Base-by-base conservation (phyloP, 2,797 vertebrate genomes). In the Sebastes aleutianus region DNA sequence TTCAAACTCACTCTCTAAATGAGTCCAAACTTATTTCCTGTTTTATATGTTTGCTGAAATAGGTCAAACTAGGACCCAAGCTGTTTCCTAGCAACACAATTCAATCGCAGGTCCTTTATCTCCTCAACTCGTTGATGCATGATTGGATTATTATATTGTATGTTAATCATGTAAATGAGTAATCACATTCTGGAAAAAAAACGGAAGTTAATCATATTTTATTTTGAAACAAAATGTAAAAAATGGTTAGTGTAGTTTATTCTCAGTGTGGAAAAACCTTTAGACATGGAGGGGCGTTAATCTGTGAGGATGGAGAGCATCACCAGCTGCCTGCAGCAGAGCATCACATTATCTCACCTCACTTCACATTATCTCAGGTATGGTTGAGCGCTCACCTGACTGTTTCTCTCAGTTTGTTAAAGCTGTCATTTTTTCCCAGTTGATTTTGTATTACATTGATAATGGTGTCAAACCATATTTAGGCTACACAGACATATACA, bases 61-160 rank as follows among this genome's bases (percentile, higher is more conserved):
- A 18, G 20, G 56, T 79, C 70, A 79, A 6, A 29, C 8, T 34
- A 53, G 5, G 12, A 65, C 27, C 5, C 6, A 13, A 32, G 1
- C 24, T 72, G 81, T 78, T 80, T 69, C 83, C 43, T 50, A 69
- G 34, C 68, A 84, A 84, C 58, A 1, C 1, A 11, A 6, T 29
- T 50, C 5, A 59, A 18, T 7, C 4, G 1, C 3, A n/a, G 13
- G 4, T 8, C 3, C 16, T 32, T 56, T 13, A 13, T 7, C 36
- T 66, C 1, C 1, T 1, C 14, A n/a, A 1, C 9, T 32, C 1
- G 0, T 20, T 1, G 1, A 16, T n/a, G 7, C 16, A 3, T 39
- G 8, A 27, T 27, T 6, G 31, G 8, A 67, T 57, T 27, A 62
- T 9, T 8, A 22, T 1, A 13, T 56, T 24, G 26, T 58, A 14